A percentile compares a stretch with the other conserved stretches of the same genome.
phyloP scores from a whole-genome alignment of 2,888 invertebrate species.

The Watsonalla binaria region DNA sequence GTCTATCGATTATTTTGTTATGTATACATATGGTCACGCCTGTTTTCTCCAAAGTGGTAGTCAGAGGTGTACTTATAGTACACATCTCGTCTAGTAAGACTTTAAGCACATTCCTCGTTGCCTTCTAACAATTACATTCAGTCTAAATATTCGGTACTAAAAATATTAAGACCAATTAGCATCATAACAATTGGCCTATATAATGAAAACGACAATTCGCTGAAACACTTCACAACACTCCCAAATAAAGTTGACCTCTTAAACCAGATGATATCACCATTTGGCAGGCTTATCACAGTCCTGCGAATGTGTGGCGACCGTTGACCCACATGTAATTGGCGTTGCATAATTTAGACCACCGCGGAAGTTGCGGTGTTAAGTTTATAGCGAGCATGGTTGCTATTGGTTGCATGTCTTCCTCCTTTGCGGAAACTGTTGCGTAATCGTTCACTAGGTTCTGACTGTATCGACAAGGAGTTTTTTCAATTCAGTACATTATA shows the following conservation, averaged over 20 bases:
- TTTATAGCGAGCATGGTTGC: not conserved
- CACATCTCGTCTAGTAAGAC: too few relatives aligned
- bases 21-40: too few relatives aligned
- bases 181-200: not conserved
- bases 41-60: too few relatives aligned
- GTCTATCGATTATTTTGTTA: too few relatives aligned
- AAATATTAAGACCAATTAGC: too few relatives aligned
- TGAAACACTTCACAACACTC: not conserved
- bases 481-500: too few relatives aligned
- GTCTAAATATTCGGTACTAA: too few relatives aligned
- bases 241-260: not conserved
- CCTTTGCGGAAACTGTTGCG: not conserved
- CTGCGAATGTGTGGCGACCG: not conserved
- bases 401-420: not conserved
- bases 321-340: not conserved
- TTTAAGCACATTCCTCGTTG: too few relatives aligned
- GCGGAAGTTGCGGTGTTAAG: conserved; percentile 6
- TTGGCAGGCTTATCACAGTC: conserved; percentile 1
- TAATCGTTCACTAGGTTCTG: too few relatives aligned
- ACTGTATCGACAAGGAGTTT: too few relatives aligned
- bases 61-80: too few relatives aligned
- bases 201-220: not conserved
- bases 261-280: not conserved
- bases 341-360: conserved; percentile 15
- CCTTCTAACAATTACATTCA: too few relatives aligned